Percentiles rank a stretch among this genome's conserved stretches.
phyloP scores from a whole-genome alignment of 1,140 invertebrate species.

The Ceratina japonica region DNA sequence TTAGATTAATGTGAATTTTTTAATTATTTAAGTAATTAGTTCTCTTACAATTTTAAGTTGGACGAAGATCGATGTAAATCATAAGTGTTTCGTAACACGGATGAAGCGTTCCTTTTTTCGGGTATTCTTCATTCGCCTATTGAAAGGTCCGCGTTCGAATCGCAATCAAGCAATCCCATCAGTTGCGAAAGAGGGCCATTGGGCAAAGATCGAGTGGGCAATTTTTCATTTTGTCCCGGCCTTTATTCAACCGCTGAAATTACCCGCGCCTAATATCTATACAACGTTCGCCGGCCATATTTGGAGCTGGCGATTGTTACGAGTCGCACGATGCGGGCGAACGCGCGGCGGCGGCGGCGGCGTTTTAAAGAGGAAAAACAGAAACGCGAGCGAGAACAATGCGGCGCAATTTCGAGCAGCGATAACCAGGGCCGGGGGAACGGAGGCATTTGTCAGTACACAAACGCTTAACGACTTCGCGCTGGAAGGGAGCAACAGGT shows the following conservation, averaged over 20 bases:
- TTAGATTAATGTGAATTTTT: too few species aligned
- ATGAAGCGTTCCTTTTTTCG: not conserved
- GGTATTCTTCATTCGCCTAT: not conserved
- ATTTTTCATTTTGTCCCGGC: constrained; percentile 5
- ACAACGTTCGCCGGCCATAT: constrained; percentile 12
- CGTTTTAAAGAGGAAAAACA: constrained; percentile 43
- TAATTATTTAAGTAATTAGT: not conserved
- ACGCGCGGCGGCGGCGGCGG: not conserved
- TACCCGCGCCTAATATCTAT: constrained; percentile 31
- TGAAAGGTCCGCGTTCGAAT: not conserved
- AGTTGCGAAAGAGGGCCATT: not conserved
- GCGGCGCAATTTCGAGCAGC: constrained; percentile 42
- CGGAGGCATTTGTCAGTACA: constrained; percentile 47
- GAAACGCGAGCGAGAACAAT: constrained; percentile 45
- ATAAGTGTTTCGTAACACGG: not conserved
- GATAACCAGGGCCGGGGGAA: constrained; percentile 22
- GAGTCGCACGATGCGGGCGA: constrained; percentile 16
- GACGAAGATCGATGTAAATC: too few species aligned
- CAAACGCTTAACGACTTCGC: constrained; percentile 39
- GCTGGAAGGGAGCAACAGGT: constrained; percentile 45
- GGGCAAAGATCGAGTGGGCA: not conserved
- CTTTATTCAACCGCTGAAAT: constrained; percentile 2
- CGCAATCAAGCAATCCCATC: not conserved
- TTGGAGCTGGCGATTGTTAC: constrained; percentile 43
- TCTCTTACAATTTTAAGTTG: too few species aligned